phyloP scores from a whole-genome alignment of 2,888 invertebrate genomes.

The Drosophila nigricruria region DNA sequence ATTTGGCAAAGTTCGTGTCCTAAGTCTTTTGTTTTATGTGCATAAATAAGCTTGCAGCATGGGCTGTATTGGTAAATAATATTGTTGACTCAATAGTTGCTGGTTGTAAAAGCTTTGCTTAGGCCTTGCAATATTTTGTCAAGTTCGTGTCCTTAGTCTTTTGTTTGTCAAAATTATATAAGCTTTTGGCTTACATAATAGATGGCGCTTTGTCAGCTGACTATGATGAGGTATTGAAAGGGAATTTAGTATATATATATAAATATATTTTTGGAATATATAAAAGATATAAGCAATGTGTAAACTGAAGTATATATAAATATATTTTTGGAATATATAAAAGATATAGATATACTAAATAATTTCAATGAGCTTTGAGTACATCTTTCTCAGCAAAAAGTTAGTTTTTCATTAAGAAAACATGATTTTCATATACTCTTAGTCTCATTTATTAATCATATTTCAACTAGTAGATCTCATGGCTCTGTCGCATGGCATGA shows the following conservation, averaged over 20 bases:
- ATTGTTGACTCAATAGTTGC: background rate
- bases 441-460: background rate
- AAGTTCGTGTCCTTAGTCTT: slow-evolving; percentile 48
- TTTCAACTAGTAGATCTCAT: background rate
- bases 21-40: slow-evolving; percentile 19
- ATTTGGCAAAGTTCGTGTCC: slow-evolving; percentile 29
- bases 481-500: background rate
- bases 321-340: background rate
- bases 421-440: background rate
- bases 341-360: too few relatives aligned
- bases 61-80: background rate
- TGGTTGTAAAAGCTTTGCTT: background rate
- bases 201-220: background rate
- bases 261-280: background rate
- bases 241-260: background rate
- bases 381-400: background rate
- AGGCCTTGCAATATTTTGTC: background rate
- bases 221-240: background rate
- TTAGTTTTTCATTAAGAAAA: background rate
- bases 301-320: too few relatives aligned
- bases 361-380: background rate
- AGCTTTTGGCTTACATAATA: background rate
- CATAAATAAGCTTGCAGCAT: background rate
- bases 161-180: slow-evolving; percentile 3
- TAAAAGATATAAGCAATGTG: too few relatives aligned